A percentile compares a stretch with the other conserved stretches of the same genome.
Evolutionary conservation across 1,140 invertebrate genomes (phyloP).

Genomic region (Drosophila melanica): DNA sequence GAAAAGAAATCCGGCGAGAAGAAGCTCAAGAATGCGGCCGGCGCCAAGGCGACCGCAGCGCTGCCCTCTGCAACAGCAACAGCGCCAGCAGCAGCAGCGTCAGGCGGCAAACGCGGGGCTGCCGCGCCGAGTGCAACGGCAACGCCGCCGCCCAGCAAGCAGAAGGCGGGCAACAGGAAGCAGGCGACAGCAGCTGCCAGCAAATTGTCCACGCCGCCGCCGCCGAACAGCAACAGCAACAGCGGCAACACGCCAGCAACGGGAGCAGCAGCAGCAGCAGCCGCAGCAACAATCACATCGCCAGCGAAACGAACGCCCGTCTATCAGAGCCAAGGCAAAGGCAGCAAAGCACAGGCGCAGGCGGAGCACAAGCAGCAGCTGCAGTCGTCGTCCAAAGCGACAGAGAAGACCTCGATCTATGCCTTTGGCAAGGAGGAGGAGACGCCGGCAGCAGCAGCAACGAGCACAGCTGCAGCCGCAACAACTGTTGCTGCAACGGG

Average conservation of each 20-base stretch:
- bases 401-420: conserved; percentile 53
- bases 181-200: conserved; percentile 23
- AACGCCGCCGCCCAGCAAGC: conserved; percentile 36
- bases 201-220: conserved; percentile 8
- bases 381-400: conserved; percentile 7
- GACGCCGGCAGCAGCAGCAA: conserved; percentile 3
- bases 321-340: conserved; percentile 65
- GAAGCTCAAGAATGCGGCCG: conserved; percentile 49
- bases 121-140: conserved; percentile 45
- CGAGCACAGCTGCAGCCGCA: conserved; percentile 14
- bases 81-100: not conserved
- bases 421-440: conserved; percentile 72
- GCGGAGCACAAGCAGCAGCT: conserved; percentile 37
- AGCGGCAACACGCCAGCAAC: conserved; percentile 20
- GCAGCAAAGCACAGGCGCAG: conserved; percentile 39
- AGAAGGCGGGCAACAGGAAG: conserved; percentile 50
- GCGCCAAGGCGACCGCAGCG: conserved; percentile 20
- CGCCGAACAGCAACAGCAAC: conserved; percentile 10
- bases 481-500: not conserved
- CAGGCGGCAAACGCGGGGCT: conserved; percentile 35
- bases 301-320: conserved; percentile 66
- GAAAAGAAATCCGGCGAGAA: conserved; percentile 58
- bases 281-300: not conserved
- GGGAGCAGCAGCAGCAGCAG: not conserved
- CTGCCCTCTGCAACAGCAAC: not conserved